phyloP scores from a whole-genome alignment of 2,888 invertebrate genomes.

The Beris chalybata region DNA sequence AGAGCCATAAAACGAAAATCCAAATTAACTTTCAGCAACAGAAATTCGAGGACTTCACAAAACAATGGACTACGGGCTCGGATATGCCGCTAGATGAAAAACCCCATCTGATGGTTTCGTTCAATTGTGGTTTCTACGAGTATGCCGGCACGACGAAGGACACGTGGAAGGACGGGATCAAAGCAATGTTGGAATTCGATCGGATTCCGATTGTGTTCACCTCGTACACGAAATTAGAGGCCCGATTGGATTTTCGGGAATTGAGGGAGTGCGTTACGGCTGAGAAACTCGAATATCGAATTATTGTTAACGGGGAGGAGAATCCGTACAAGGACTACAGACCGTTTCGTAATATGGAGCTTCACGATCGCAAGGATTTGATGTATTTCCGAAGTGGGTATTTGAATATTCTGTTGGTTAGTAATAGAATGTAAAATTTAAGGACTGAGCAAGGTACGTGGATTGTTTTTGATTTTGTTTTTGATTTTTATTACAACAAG shows the following conservation, averaged over 20 bases:
- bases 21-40: slow-evolving; percentile 35
- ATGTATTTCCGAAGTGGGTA: slow-evolving; percentile 49
- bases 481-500: not conserved
- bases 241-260: slow-evolving; percentile 44
- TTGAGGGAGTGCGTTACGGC: slow-evolving; percentile 42
- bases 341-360: slow-evolving; percentile 45
- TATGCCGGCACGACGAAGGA: slow-evolving; percentile 26
- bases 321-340: slow-evolving; percentile 49
- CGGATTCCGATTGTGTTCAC: slow-evolving; percentile 49
- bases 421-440: not conserved
- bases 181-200: slow-evolving; percentile 42
- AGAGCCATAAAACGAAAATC: slow-evolving; percentile 15
- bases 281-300: not conserved
- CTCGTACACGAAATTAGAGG: slow-evolving; percentile 45
- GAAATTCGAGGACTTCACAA: slow-evolving; percentile 42
- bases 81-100: not conserved
- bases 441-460: not conserved
- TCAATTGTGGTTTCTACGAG: slow-evolving; percentile 49
- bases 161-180: slow-evolving; percentile 42
- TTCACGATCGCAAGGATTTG: slow-evolving; percentile 42
- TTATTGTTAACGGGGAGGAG: slow-evolving; percentile 33
- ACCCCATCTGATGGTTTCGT: slow-evolving; percentile 44
- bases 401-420: slow-evolving; percentile 44
- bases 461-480: not conserved
- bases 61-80: slow-evolving; percentile 17